These are phyloP conservation scores for Amblyjoppa proteus DNA, from an alignment of 2,888 invertebrate species.

Conservation along the genomic window DNA sequence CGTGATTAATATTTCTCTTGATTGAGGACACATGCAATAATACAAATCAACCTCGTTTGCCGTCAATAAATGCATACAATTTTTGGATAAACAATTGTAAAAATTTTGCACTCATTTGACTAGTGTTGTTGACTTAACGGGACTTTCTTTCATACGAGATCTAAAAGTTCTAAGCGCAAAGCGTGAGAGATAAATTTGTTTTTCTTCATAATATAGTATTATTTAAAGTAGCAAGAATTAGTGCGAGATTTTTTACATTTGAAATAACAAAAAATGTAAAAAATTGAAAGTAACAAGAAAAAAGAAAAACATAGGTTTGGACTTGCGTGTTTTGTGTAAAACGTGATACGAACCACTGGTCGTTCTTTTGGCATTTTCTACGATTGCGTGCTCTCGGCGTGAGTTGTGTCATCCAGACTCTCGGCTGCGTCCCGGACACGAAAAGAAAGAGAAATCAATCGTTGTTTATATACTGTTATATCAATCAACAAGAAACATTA, in stretches of 20 bases:
- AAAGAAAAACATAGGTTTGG: slow-evolving; percentile 13
- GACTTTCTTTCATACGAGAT: background rate
- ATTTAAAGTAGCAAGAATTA: background rate
- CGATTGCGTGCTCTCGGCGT: slow-evolving; percentile 82
- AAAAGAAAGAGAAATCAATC: slow-evolving; percentile 76
- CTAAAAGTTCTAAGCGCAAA: slow-evolving; percentile 18
- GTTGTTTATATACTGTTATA: slow-evolving; percentile 49
- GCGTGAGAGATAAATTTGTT: slow-evolving; percentile 25
- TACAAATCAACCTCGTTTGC: too few species aligned
- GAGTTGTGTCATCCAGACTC: slow-evolving; percentile 83
- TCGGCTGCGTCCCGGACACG: slow-evolving; percentile 81
- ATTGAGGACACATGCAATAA: too few species aligned
- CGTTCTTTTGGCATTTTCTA: slow-evolving; percentile 84
- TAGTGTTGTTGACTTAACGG: too few species aligned
- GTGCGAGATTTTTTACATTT: background rate
- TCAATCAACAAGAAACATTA: background rate
- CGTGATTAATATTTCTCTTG: too few species aligned
- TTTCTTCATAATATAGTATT: slow-evolving; percentile 12
- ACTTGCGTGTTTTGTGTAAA: slow-evolving; percentile 48
- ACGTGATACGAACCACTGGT: slow-evolving; percentile 83
- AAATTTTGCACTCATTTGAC: too few species aligned
- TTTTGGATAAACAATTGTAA: too few species aligned
- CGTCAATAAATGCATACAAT: too few species aligned
- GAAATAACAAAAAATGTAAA: background rate
- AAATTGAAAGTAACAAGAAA: background rate